A percentile compares a stretch with the other conserved stretches of the same genome.
Conservation (phyloP, 2,888 invertebrate genomes). For the Laothoe populi region DNA sequence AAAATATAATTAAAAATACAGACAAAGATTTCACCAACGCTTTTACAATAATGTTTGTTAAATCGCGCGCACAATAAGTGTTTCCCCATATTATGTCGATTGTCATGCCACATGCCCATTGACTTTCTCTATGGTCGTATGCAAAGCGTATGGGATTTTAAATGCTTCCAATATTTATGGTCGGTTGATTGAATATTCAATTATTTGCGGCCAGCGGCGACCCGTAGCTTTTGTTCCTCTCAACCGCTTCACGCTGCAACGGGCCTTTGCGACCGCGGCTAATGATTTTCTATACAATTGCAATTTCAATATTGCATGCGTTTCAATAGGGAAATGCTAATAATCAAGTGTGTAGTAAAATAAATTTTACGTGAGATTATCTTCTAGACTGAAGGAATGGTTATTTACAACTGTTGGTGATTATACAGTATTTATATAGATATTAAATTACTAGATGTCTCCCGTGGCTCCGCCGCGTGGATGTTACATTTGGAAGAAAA, state of each 20-base stretch:
- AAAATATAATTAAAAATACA: background rate
- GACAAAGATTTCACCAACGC: background rate
- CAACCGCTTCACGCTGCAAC: slow-evolving; percentile 33
- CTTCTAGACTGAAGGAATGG: background rate
- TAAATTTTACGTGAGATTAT: background rate
- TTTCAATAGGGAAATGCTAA: slow-evolving; percentile 17
- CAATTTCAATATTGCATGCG: slow-evolving; percentile 20
- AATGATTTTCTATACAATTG: slow-evolving; percentile 29
- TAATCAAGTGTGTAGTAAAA: slow-evolving; percentile 19
- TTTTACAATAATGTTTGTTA: slow-evolving; percentile 3
- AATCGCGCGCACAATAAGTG: slow-evolving; percentile 3
- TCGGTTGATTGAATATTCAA: slow-evolving; percentile 66
- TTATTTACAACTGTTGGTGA: background rate
- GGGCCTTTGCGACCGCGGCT: slow-evolving; percentile 27
- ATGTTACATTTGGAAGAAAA: no score
- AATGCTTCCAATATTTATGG: slow-evolving; percentile 51
- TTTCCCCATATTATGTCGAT: slow-evolving; percentile 10
- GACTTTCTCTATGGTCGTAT: slow-evolving; percentile 19
- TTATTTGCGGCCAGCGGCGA: slow-evolving; percentile 49
- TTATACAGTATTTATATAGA: background rate
- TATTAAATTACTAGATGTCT: no score
- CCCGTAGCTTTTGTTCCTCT: slow-evolving; percentile 39
- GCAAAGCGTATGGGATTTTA: slow-evolving; percentile 38
- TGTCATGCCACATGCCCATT: background rate
- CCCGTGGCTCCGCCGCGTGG: no score